A percentile compares a stretch with the other conserved stretches of the same genome.
These are phyloP conservation scores for Plectrocnemia conspersa DNA, from an alignment of 1,140 invertebrate genomes.

Conservation along the genomic window DNA sequence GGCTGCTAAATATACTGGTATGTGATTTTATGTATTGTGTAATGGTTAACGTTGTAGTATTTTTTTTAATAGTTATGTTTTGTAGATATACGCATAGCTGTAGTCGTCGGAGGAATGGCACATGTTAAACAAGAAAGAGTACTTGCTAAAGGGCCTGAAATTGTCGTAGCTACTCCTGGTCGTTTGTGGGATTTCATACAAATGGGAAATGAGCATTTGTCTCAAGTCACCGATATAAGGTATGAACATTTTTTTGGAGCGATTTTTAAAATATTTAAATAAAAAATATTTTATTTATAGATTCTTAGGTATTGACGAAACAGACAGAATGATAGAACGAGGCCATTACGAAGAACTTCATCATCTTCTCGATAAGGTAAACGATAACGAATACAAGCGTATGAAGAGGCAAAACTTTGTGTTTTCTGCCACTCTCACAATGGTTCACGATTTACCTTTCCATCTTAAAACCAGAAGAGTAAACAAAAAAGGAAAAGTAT, in stretches of 20 bases:
- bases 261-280: not conserved
- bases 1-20: constrained; percentile 76
- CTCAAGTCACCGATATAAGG: constrained; percentile 65
- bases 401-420: constrained; percentile 85
- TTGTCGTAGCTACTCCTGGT: constrained; percentile 94
- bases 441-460: constrained; percentile 78
- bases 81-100: constrained; percentile 65
- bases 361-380: constrained; percentile 75
- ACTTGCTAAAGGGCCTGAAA: constrained; percentile 76
- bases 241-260: constrained; percentile 39
- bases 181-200: constrained; percentile 89
- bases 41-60: constrained; percentile 30
- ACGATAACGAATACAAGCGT: constrained; percentile 58
- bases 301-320: constrained; percentile 95
- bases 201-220: constrained; percentile 71
- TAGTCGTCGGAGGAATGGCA: constrained; percentile 86
- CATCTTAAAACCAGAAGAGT: constrained; percentile 66
- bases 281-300: constrained; percentile 42
- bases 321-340: constrained; percentile 95
- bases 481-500: constrained; percentile 37
- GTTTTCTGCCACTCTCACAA: constrained; percentile 94
- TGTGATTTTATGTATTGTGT: constrained; percentile 10
- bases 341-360: constrained; percentile 94
- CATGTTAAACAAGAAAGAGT: constrained; percentile 87
- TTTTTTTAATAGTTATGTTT: no score